A percentile compares a stretch with the other conserved stretches of the same genome.
phyloP scores from a whole-genome alignment of 2,888 invertebrate genomes.

The Aproaerema taeniolella region DNA sequence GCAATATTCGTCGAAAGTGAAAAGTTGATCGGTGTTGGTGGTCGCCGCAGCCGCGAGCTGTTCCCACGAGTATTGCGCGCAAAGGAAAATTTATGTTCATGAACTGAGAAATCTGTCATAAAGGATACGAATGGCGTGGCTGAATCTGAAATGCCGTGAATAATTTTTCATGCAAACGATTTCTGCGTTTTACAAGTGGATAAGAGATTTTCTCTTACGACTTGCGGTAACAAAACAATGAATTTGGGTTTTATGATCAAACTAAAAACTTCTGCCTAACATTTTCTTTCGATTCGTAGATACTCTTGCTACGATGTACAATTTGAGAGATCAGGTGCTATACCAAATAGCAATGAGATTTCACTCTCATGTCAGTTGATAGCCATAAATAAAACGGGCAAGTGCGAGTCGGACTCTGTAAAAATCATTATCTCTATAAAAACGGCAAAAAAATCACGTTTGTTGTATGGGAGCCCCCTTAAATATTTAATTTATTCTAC shows the following conservation, averaged over 20 bases:
- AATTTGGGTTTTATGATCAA: too few relatives aligned
- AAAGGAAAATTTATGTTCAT: slow-evolving; percentile 74
- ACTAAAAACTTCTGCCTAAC: too few relatives aligned
- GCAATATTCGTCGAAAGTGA: slow-evolving; percentile 52
- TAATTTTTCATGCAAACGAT: slow-evolving; percentile 61
- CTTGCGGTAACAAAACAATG: not conserved
- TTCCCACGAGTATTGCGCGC: slow-evolving; percentile 71
- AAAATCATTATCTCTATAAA: too few relatives aligned
- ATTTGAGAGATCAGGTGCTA: too few relatives aligned
- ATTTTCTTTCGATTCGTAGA: not conserved
- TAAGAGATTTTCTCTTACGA: not conserved
- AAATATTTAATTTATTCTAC: too few relatives aligned
- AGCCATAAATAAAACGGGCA: too few relatives aligned
- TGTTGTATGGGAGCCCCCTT: too few relatives aligned
- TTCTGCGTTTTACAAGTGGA: slow-evolving; percentile 25
- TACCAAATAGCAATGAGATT: too few relatives aligned
- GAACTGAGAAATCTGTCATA: slow-evolving; percentile 75
- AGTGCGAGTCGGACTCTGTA: too few relatives aligned
- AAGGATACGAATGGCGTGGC: slow-evolving; percentile 64
- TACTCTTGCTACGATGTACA: too few relatives aligned
- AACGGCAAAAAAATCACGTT: too few relatives aligned
- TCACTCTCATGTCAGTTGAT: too few relatives aligned
- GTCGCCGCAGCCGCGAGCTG: slow-evolving; percentile 54
- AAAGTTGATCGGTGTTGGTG: slow-evolving; percentile 70
- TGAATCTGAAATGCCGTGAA: slow-evolving; percentile 68